Conservation (phyloP, 2,797 vertebrate species). For the Malacoctenus gilli region DNA sequence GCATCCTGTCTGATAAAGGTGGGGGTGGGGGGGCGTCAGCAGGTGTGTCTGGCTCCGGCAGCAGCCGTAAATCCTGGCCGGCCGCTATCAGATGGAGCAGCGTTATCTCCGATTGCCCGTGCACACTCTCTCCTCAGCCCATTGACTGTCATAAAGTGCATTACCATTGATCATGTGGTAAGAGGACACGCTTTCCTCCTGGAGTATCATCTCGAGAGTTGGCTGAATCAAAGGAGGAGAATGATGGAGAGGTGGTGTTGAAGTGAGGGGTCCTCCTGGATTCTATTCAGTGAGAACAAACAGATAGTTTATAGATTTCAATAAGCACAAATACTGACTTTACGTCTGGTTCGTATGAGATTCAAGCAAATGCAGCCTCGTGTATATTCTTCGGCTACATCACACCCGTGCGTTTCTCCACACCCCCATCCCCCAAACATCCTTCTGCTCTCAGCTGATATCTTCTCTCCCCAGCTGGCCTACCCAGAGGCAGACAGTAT, state of each 20-base stretch:
- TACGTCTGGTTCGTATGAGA: not conserved
- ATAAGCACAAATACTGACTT: not conserved
- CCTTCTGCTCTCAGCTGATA: constrained; percentile 61
- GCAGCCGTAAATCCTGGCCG: constrained; percentile 38
- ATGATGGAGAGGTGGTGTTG: not conserved
- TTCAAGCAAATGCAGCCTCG: constrained; percentile 37
- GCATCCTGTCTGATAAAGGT: constrained; percentile 28
- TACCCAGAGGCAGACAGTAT: constrained; percentile 64
- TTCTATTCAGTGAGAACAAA: constrained; percentile 5
- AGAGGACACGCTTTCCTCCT: constrained; percentile 16
- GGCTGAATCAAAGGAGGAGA: constrained; percentile 22
- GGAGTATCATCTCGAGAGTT: constrained; percentile 6
- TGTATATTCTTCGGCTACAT: constrained; percentile 7
- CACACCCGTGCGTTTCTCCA: constrained; percentile 5
- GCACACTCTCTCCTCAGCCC: constrained; percentile 13
- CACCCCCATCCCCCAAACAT: constrained; percentile 34
- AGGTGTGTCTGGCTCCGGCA: constrained; percentile 23
- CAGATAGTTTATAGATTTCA: constrained; percentile 2
- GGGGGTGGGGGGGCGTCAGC: constrained; percentile 10
- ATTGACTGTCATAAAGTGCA: constrained; percentile 41
- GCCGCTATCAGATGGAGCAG: constrained; percentile 24
- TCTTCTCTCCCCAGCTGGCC: constrained; percentile 72
- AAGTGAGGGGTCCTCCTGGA: constrained; percentile 10
- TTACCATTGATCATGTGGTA: constrained; percentile 55
- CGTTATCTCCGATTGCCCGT: constrained; percentile 13